Base-by-base conservation (phyloP, 2,888 invertebrate species). In the Melanophora roralis region DNA sequence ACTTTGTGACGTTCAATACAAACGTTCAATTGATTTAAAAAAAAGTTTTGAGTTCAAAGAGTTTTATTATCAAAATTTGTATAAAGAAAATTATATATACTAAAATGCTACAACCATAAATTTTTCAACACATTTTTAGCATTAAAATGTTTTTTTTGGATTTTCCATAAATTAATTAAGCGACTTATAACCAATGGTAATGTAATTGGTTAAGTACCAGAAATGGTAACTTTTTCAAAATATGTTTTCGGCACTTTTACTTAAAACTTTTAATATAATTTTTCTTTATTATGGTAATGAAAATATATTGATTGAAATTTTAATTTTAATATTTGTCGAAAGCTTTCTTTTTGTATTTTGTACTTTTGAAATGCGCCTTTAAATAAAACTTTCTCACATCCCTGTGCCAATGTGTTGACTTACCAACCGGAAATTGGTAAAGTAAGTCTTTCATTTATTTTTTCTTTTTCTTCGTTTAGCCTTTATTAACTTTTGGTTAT, bases 401-500 rank as follows among this genome's bases (percentile, higher is more conserved):
- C 6, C 27, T 27, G 3, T 6, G 12, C 14, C 14, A 12, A 11
- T 57, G 21, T 49, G 12, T 68, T 45, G 38, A n/a, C 27, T 38
- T 11, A 34, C 34, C 38, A 72, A 53, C 51, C 45, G 53, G 43
- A 62, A 43, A 62, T 72, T 32, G 32, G 6, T 49, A 12, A n/a
- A n/a, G 16, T 19, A 11, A 43, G 16, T 23, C 55, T n/a, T 34
- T 43, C 12, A 11, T 3, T 64, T 51, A 5, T 16, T 7, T 36
- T 23, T n/a, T 53, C n/a, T 49, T 60, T 59, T 21, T 32, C 1
- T 1, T 45, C 12, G 36, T 43, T 1, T 16, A 16, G 1, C 14
- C 43, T 7, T 4, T 14, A 43, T 16, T 34, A 34, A 8, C 14
- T 59, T 38, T 21, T 53, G 16, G 7, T 12, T 3, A 4, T 27